Evolutionary conservation across 2,113 vertebrate genomes (phyloP), one percentile per base, ranked within the genome.

Genomic region (Erinaceus europaeus): DNA sequence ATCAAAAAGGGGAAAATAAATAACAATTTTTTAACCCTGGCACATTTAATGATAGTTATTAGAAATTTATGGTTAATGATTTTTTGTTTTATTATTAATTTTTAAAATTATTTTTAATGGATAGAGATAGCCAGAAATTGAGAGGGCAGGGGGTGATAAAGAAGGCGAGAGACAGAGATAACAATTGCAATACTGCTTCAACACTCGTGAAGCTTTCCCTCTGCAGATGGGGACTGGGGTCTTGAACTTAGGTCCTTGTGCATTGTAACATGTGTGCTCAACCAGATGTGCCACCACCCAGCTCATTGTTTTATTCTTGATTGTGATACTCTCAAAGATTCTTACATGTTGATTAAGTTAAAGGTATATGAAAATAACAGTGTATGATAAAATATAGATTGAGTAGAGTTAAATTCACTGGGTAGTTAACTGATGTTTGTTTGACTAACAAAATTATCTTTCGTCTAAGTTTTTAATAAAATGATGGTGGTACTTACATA

Each of bases 281-380:
- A n/a, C n/a, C n/a, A n/a, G n/a, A n/a, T n/a, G n/a, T n/a, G n/a
- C n/a, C n/a, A n/a, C n/a, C n/a, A n/a, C n/a, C n/a, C n/a, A n/a
- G n/a, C n/a, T n/a, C n/a, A n/a, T n/a, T n/a, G n/a, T n/a, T 87
- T 92, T 80, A 52, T 85, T 89, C 40, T 76, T 90, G 40, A 52
- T 78, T 9, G 3, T 73, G 21, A 34, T 67, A 82, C 12, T 91
- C 18, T 57, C 81, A 57, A 52, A 72, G 62, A 34, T 46, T 48
- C 38, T 76, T 18, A 74, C 34, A 76, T 67, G 85, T 89, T 77
- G 25, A 44, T 69, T 81, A 80, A 77, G 6, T 20, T 7, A 57
- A 27, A 57, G 2, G 23, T 57, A 52, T 15, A 52, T 78, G 55
- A 78, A 86, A 57, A 3, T 34, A 10, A 81, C 20, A 23, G 64